A percentile compares a stretch with the other conserved stretches of the same genome.
Evolutionary conservation across 2,888 invertebrate genomes (phyloP).

Genomic region (Tipula vernalis): DNA sequence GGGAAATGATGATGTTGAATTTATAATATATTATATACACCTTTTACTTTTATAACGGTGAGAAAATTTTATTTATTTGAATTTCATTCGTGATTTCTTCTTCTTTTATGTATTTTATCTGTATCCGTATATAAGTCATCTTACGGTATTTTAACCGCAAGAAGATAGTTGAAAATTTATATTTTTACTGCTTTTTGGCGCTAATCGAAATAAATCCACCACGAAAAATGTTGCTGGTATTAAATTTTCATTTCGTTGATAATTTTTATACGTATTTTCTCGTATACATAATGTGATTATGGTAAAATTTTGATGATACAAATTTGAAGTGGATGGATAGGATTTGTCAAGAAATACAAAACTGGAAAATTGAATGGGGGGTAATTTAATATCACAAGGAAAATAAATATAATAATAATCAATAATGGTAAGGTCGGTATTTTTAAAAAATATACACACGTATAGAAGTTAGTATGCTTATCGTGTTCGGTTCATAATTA

Average conservation of each 20-base stretch:
- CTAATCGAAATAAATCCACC: slow-evolving; percentile 4
- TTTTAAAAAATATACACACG: no score
- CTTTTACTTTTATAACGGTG: not conserved
- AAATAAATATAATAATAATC: not conserved
- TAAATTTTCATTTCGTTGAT: not conserved
- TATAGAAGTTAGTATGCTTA: no score
- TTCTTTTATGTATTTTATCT: not conserved
- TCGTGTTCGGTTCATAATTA: no score
- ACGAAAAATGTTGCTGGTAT: not conserved
- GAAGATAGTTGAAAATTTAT: not conserved
- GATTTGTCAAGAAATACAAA: not conserved
- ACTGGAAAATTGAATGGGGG: not conserved
- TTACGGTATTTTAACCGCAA: not conserved
- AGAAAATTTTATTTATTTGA: not conserved
- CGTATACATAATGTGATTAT: not conserved
- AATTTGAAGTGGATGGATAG: not conserved
- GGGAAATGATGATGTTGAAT: not conserved
- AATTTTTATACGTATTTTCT: not conserved
- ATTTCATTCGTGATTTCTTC: not conserved
- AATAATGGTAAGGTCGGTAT: not conserved
- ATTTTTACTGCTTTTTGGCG: not conserved
- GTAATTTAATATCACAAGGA: not conserved
- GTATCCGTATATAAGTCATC: not conserved
- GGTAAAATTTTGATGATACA: not conserved
- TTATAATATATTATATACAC: not conserved